A percentile compares a stretch with the other conserved stretches of the same genome.
Evolutionary conservation across 2,797 vertebrate genomes (phyloP).

Genomic region (Sternotherus odoratus): DNA sequence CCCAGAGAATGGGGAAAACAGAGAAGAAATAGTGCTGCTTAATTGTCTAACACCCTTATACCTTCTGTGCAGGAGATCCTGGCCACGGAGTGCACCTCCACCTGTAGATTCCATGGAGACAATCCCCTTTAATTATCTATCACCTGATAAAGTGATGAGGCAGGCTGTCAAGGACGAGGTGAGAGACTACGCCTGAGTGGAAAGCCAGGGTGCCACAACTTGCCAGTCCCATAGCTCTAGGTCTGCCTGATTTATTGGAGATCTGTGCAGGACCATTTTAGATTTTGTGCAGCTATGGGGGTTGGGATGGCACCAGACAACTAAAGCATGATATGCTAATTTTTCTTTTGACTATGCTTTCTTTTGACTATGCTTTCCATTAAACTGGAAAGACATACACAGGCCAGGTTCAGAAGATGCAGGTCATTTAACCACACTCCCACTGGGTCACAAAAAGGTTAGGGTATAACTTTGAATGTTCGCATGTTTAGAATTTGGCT

Average conservation of each 20-base stretch:
- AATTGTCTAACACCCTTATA: not conserved
- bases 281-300: not conserved
- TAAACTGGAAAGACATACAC: not conserved
- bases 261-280: not conserved
- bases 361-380: not conserved
- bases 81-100: not conserved
- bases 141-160: not conserved
- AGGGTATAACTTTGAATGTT: not conserved
- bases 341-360: not conserved
- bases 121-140: not conserved
- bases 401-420: not conserved
- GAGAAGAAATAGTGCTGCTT: not conserved
- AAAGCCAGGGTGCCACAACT: not conserved
- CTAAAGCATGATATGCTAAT: not conserved
- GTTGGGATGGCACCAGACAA: not conserved
- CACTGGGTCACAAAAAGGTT: not conserved
- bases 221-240: not conserved
- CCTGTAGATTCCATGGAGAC: not conserved
- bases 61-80: not conserved
- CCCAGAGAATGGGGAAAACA: not conserved
- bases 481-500: not conserved
- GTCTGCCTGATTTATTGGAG: not conserved
- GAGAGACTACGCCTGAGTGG: not conserved
- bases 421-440: not conserved
- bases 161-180: not conserved